Conservation (phyloP, 2,113 vertebrate genomes). For the Scalopus aquaticus region DNA sequence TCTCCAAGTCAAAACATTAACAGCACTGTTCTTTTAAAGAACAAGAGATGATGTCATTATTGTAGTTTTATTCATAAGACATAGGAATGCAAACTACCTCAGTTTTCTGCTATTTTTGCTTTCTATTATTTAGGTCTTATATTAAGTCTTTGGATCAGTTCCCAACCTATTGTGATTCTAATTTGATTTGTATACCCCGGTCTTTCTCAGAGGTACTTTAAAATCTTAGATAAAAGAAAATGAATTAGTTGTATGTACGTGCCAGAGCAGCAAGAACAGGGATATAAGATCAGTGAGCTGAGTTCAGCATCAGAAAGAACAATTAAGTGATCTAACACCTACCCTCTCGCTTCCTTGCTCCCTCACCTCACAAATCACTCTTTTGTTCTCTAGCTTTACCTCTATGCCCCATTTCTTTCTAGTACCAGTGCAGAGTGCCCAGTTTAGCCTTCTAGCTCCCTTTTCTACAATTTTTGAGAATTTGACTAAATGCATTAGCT, state of each 20-base stretch:
- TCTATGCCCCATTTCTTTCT: neutral
- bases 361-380: constrained; percentile 15
- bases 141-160: constrained; percentile 75
- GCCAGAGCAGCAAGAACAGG: neutral
- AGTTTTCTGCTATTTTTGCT: constrained; percentile 72
- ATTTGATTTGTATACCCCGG: constrained; percentile 71
- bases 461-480: neutral
- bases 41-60: constrained; percentile 68
- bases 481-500: neutral
- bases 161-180: constrained; percentile 76
- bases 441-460: neutral
- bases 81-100: constrained; percentile 61
- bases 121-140: constrained; percentile 74
- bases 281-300: constrained; percentile 43
- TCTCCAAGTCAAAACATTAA: constrained; percentile 54
- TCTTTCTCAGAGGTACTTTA: constrained; percentile 74
- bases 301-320: constrained; percentile 54
- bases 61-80: constrained; percentile 71
- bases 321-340: constrained; percentile 52
- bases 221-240: constrained; percentile 77
- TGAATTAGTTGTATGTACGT: constrained; percentile 66
- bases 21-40: constrained; percentile 50
- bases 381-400: neutral
- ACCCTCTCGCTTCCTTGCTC: neutral
- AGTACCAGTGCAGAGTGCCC: neutral